Percentiles rank a stretch among this genome's conserved stretches.
These are phyloP conservation scores for Eueides isabella DNA, from an alignment of 1,140 invertebrate species.

Conservation along the genomic window DNA sequence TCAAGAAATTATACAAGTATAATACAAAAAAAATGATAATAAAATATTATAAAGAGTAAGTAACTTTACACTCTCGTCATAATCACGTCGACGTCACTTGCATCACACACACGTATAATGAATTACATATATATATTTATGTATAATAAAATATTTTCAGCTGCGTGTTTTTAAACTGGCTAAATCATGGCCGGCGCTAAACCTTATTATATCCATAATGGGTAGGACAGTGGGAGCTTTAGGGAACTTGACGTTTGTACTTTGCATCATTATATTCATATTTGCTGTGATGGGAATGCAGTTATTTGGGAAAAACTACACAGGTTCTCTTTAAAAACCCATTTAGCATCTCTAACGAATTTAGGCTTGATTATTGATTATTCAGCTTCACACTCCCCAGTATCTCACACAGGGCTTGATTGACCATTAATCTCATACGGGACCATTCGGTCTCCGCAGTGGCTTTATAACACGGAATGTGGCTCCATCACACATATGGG, in stretches of 20 bases:
- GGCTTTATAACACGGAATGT: constrained; percentile 77
- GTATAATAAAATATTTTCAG: constrained; percentile 85
- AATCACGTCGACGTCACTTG: constrained; percentile 24
- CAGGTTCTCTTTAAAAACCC: constrained; percentile 84
- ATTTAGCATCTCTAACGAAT: constrained; percentile 75
- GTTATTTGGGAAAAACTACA: constrained; percentile 97
- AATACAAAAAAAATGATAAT: background rate
- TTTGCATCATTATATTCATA: constrained; percentile 99
- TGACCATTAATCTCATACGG: constrained; percentile 71
- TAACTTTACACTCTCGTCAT: constrained; percentile 20
- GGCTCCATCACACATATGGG: constrained; percentile 58
- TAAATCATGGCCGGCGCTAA: constrained; percentile 99
- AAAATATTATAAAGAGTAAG: constrained; percentile 8
- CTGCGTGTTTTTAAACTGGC: constrained; percentile 99
- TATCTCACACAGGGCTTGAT: constrained; percentile 78
- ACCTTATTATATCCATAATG: constrained; percentile 99
- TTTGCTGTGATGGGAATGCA: constrained; percentile 99
- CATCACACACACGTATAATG: constrained; percentile 33
- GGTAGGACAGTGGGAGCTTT: constrained; percentile 98
- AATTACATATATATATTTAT: constrained; percentile 67
- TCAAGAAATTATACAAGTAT: background rate
- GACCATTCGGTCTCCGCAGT: constrained; percentile 64
- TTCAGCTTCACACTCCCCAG: constrained; percentile 78
- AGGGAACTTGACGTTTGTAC: constrained; percentile 98
- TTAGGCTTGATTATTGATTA: constrained; percentile 76